Evolutionary conservation across 2,113 vertebrate genomes (phyloP).

Genomic region (Cygnus atratus): DNA sequence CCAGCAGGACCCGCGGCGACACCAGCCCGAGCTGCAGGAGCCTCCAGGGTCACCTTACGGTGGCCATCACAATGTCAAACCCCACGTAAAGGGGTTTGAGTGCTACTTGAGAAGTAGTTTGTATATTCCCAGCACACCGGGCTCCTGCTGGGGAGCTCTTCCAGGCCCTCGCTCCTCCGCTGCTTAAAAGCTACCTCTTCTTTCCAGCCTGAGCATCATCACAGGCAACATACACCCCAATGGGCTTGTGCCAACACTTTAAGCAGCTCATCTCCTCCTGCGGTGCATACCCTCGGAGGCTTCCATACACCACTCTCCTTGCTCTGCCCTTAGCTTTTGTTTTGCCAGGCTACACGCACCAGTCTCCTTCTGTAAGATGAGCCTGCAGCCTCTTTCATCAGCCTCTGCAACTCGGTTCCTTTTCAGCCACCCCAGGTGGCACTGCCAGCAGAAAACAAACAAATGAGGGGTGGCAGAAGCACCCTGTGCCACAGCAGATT

Average conservation of each 20-base stretch:
- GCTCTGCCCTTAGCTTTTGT: constrained; percentile 35
- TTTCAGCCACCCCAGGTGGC: not conserved
- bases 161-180: not conserved
- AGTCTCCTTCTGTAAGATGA: not conserved
- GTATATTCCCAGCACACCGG: not conserved
- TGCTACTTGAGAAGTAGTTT: not conserved
- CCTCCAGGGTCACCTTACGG: rapidly evolving
- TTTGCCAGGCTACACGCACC: not conserved
- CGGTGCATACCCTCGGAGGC: not conserved
- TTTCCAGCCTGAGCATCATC: not conserved
- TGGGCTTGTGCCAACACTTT: not conserved
- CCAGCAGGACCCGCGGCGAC: not conserved
- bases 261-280: not conserved
- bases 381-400: constrained; percentile 2
- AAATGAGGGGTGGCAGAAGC: not conserved
- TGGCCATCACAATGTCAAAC: rapidly evolving
- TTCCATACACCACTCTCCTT: not conserved
- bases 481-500: not conserved
- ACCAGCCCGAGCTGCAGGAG: not conserved
- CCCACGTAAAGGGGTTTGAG: not conserved
- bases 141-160: not conserved
- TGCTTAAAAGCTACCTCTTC: not conserved
- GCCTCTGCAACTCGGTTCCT: not conserved
- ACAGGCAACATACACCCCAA: not conserved
- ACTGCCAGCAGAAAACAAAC: not conserved